These are phyloP conservation scores for Axinella damicornis DNA, from an alignment of 37 sponge, comb jelly and placozoan genomes.

Conservation along the genomic window DNA sequence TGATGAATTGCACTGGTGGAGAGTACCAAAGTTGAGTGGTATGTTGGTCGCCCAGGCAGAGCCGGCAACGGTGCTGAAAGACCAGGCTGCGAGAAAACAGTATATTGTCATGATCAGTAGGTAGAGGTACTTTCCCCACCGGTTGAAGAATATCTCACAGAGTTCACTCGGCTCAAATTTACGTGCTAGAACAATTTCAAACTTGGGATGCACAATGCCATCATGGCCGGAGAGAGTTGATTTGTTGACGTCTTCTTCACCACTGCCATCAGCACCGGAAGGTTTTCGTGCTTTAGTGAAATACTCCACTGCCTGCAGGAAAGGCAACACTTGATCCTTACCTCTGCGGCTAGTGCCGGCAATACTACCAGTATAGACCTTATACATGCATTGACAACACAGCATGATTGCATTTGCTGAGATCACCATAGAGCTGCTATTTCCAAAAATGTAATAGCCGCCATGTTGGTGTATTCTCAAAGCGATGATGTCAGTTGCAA, in stretches of 20 bases:
- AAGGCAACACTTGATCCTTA: no score
- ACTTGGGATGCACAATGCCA: conserved; percentile 43
- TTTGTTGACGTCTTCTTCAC: not conserved
- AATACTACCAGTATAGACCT: no score
- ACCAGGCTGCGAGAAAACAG: conserved; percentile 56
- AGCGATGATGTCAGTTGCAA: no score
- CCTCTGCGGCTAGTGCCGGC: no score
- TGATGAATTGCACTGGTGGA: conserved; percentile 55
- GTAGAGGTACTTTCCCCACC: conserved; percentile 63
- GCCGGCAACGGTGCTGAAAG: conserved; percentile 80
- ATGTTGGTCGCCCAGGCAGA: conserved; percentile 91
- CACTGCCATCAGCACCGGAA: not conserved
- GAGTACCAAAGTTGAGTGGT: conserved; percentile 65
- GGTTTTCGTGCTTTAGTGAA: not conserved
- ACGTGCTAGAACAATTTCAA: conserved; percentile 48
- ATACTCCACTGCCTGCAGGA: conserved; percentile 20
- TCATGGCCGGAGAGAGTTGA: not conserved
- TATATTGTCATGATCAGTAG: conserved; percentile 66
- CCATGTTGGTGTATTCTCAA: no score
- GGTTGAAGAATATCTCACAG: conserved; percentile 71
- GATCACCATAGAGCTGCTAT: no score
- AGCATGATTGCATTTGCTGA: no score
- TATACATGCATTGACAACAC: no score
- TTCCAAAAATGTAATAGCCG: no score
- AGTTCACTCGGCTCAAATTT: conserved; percentile 87